Evolutionary conservation across 2,888 invertebrate genomes (phyloP), one percentile per base, ranked within the genome.

Genomic region (Prosapia bicincta): DNA sequence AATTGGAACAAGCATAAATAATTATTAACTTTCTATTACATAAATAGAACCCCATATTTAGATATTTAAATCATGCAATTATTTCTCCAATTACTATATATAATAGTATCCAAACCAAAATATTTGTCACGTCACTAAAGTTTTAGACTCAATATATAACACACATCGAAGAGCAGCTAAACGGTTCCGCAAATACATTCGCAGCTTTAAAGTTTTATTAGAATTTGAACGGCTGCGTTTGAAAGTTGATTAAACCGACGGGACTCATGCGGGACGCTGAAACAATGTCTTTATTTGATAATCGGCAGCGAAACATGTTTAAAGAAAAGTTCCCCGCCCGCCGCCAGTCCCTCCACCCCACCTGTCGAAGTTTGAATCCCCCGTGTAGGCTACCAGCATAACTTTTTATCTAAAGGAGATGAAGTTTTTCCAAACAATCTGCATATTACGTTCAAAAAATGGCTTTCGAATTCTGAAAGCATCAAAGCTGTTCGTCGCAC

Each of bases 351-450:
- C 20, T 43, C 25, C 23, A 26, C 26, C n/a, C 66, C 25, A 26
- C 67, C 54, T 65, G 69, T 26, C 32, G 10, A 26, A 38, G 26
- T 71, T 43, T 3, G 15, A 20, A 28, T 69, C 74, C 69, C 69
- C 20, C 26, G 74, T 65, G 69, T 38, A 20, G 65, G 54, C 32
- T 69, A 13, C 38, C 69, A 28, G 74, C 30, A 73, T 67, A 69
- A 74, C 69, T 69, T 69, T 54, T 69, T 69, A 69, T 74, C 74
- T 69, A 20, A 43, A 54, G 54, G 43, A 74, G 74, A 74, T 69
- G 74, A 69, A 69, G 74, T 72, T 72, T 32, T 66, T 7, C 24
- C 30, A 67, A 72, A 72, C 67, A 72, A 72, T 72, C 72, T 72
- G 72, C 72, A 72, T 72, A 72, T 72, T 72, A 72, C 25, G 26